A percentile compares a stretch with the other conserved stretches of the same genome.
Conservation (phyloP, 2,888 invertebrate genomes). For the Adineta ricciae region DNA sequence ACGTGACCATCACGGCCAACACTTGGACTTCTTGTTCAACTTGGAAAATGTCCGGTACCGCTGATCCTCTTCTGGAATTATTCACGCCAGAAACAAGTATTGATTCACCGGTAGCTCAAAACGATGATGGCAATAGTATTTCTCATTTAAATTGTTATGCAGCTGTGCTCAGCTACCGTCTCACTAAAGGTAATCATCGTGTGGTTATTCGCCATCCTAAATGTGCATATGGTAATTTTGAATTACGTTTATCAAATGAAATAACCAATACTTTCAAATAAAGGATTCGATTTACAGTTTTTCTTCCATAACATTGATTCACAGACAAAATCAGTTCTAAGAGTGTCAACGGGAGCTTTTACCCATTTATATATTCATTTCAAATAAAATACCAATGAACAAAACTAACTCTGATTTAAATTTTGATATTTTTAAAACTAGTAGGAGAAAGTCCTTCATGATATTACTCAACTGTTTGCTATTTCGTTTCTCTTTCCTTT, state of each 20-base stretch:
- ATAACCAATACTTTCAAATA: neutral
- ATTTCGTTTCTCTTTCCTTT: too few species aligned
- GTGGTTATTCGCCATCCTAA: neutral
- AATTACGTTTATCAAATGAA: neutral
- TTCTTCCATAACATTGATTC: too few species aligned
- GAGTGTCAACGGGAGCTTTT: too few species aligned
- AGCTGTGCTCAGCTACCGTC: neutral
- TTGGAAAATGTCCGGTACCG: neutral
- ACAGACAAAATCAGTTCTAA: too few species aligned
- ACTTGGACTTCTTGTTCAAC: neutral
- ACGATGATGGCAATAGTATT: neutral
- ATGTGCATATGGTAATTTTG: neutral
- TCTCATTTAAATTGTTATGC: neutral
- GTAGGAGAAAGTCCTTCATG: too few species aligned
- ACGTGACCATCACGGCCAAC: neutral
- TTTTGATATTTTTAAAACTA: too few species aligned
- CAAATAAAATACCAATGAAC: too few species aligned
- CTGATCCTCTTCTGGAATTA: neutral
- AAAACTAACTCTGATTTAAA: too few species aligned
- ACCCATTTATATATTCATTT: too few species aligned
- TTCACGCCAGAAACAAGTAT: neutral
- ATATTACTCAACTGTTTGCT: too few species aligned
- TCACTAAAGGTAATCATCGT: neutral
- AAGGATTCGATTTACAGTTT: too few species aligned
- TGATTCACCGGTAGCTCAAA: neutral